These are phyloP conservation scores for Lasius platythorax DNA, from an alignment of 2,888 invertebrate genomes.

Conservation along the genomic window DNA sequence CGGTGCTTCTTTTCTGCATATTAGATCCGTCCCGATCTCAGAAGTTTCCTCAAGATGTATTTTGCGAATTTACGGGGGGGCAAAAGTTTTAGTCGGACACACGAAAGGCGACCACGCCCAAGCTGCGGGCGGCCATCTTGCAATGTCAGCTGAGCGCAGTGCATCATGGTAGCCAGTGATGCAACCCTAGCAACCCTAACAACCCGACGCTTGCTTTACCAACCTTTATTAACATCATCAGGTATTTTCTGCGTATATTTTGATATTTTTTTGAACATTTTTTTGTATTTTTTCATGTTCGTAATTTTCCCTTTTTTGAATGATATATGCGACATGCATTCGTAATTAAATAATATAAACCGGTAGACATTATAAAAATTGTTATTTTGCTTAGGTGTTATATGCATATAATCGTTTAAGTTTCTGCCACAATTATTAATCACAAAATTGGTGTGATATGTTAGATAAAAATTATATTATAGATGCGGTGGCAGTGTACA, in stretches of 20 bases:
- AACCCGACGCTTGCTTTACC: constrained; percentile 66
- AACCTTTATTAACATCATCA: constrained; percentile 75
- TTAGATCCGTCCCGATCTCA: constrained; percentile 64
- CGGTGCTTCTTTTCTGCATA: constrained; percentile 72
- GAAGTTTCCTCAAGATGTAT: constrained; percentile 64
- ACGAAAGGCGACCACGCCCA: constrained; percentile 83
- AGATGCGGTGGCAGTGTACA: neutral
- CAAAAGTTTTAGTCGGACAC: constrained; percentile 59
- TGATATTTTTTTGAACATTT: constrained; percentile 24
- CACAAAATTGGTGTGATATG: neutral
- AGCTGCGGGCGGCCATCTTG: constrained; percentile 84
- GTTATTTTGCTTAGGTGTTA: neutral
- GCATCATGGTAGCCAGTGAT: constrained; percentile 82
- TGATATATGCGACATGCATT: neutral
- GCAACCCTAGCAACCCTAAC: constrained; percentile 75
- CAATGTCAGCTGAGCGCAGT: constrained; percentile 78
- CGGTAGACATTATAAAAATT: neutral
- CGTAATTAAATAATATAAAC: neutral
- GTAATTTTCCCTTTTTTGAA: neutral
- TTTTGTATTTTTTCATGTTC: neutral
- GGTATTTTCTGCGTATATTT: constrained; percentile 70
- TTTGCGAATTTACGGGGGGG: constrained; percentile 50
- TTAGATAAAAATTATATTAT: constrained; percentile 16
- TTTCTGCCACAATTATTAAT: neutral
- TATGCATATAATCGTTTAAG: neutral